Percentiles rank a stretch among this genome's conserved stretches.
These are phyloP conservation scores for Drepanosiphum platanoidis DNA, from an alignment of 2,888 invertebrate species.

Conservation along the genomic window DNA sequence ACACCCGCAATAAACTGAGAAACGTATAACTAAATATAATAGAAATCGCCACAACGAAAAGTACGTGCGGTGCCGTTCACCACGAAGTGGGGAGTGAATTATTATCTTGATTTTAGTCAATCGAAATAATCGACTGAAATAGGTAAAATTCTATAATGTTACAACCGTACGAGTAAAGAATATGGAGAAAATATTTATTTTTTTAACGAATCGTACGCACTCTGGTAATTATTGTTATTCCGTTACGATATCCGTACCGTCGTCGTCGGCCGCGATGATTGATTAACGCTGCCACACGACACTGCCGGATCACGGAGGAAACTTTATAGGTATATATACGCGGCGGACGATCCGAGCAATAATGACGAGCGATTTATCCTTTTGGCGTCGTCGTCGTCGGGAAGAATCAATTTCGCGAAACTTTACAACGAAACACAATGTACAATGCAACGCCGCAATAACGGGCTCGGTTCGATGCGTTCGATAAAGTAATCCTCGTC, in stretches of 20 bases:
- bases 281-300: neutral
- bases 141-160: too few species aligned
- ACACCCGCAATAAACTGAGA: too few species aligned
- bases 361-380: neutral
- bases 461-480: neutral
- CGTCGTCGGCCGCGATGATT: neutral
- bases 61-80: too few species aligned
- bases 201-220: too few species aligned
- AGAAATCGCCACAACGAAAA: too few species aligned
- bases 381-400: neutral
- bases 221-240: neutral
- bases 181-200: too few species aligned
- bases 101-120: too few species aligned
- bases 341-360: neutral
- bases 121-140: too few species aligned
- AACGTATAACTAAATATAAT: too few species aligned
- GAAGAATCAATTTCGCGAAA: neutral
- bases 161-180: too few species aligned
- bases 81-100: too few species aligned
- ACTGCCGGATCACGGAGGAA: neutral
- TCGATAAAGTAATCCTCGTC: constrained; percentile 6
- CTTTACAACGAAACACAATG: neutral
- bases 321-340: too few species aligned
- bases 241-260: neutral
- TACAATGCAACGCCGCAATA: neutral